Evolutionary conservation across 1,140 invertebrate genomes (phyloP).

Genomic region (Nylanderia fulva): DNA sequence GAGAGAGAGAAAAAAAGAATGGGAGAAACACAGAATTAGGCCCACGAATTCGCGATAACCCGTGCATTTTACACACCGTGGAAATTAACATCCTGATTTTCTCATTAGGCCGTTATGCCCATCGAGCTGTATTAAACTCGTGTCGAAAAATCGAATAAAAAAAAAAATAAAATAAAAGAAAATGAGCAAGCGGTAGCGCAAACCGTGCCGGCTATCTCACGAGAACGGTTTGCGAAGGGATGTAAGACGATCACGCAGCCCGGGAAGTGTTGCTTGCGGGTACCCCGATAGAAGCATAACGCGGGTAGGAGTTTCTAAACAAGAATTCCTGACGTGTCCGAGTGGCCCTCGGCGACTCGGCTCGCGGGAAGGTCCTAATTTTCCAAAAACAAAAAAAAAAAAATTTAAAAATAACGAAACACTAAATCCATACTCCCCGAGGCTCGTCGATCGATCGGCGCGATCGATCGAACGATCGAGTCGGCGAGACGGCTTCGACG

Average conservation of each 20-base stretch:
- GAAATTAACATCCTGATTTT: conserved; percentile 86
- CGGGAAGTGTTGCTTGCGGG: conserved; percentile 82
- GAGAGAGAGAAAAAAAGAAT: background rate
- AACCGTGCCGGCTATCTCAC: conserved; percentile 62
- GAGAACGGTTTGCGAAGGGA: conserved; percentile 55
- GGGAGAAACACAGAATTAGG: conserved; percentile 51
- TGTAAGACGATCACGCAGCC: conserved; percentile 62
- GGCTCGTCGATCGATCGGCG: conserved; percentile 53
- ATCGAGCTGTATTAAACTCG: conserved; percentile 72
- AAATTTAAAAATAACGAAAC: conserved; percentile 73
- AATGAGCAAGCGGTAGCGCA: conserved; percentile 27
- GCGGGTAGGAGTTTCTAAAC: conserved; percentile 86
- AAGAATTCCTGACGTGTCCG: conserved; percentile 77
- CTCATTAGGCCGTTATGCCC: conserved; percentile 80
- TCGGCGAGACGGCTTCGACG: conserved; percentile 35
- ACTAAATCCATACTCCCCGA: conserved; percentile 71
- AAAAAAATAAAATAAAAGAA: conserved; percentile 16
- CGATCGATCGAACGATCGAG: conserved; percentile 46
- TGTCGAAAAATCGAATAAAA: conserved; percentile 55
- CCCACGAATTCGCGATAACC: conserved; percentile 73
- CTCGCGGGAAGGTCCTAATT: conserved; percentile 79
- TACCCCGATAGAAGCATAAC: conserved; percentile 85
- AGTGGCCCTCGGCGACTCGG: conserved; percentile 67
- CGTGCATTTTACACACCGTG: conserved; percentile 75
- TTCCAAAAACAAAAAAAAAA: conserved; percentile 77